Evolutionary conservation across 2,888 invertebrate genomes (phyloP).

Genomic region (Lapara coniferarum): DNA sequence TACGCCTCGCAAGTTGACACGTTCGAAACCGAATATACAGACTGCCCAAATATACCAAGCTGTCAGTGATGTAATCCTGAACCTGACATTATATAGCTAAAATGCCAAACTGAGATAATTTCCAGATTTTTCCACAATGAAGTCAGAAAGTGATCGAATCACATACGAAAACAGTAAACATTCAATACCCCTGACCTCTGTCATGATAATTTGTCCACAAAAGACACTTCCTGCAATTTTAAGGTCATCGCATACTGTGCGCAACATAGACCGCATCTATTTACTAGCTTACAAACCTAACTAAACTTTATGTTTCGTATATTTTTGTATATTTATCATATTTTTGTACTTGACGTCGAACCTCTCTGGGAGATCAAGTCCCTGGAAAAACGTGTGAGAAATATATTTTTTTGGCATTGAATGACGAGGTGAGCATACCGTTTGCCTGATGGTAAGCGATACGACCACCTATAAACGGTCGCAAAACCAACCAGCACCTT

Average conservation of each 20-base stretch:
- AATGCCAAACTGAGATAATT: not conserved
- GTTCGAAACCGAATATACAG: no score
- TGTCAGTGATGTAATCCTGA: not conserved
- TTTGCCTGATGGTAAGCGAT: no score
- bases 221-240: conserved; percentile 10
- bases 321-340: no score
- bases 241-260: not conserved
- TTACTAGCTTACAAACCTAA: not conserved
- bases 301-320: not conserved
- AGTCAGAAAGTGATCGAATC: not conserved
- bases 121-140: not conserved
- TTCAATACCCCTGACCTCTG: not conserved
- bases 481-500: no score
- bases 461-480: no score
- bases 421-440: no score
- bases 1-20: no score
- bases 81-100: no score
- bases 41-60: not conserved
- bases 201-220: not conserved
- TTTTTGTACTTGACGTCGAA: no score
- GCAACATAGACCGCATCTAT: not conserved
- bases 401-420: no score
- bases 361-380: no score
- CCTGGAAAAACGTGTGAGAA: no score
- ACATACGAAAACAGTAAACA: not conserved